Evolutionary conservation across 2,888 invertebrate species (phyloP).

Genomic region (Parnassius apollo): DNA sequence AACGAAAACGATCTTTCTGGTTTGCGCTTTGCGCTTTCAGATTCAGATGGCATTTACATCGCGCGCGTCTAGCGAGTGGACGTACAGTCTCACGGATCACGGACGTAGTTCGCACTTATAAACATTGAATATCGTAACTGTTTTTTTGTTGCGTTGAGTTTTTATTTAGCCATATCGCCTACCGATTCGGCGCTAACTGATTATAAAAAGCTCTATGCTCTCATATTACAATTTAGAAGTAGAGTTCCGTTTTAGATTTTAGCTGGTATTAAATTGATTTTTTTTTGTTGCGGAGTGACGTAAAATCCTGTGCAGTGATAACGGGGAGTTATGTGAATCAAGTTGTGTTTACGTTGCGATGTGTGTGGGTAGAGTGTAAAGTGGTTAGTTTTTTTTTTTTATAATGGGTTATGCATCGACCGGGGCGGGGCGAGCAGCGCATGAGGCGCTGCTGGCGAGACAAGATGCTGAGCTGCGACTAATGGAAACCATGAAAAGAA

Average conservation of each 20-base stretch:
- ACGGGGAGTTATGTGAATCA: conserved; percentile 70
- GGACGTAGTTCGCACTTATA: conserved; percentile 29
- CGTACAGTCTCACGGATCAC: conserved; percentile 39
- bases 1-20: conserved; percentile 43
- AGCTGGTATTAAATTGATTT: conserved; percentile 44
- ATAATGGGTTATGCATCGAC: conserved; percentile 93
- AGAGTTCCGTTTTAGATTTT: conserved; percentile 37
- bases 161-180: conserved; percentile 42
- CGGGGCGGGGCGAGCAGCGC: conserved; percentile 93
- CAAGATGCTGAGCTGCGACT: conserved; percentile 96
- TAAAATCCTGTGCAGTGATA: conserved; percentile 64
- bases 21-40: conserved; percentile 26
- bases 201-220: conserved; percentile 35
- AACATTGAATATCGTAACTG: conserved; percentile 41
- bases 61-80: conserved; percentile 58
- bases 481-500: conserved; percentile 94
- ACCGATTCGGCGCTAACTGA: conserved; percentile 37
- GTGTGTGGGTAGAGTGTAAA: conserved; percentile 57
- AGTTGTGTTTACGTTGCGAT: conserved; percentile 73
- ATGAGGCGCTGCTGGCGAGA: conserved; percentile 93
- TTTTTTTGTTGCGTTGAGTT: conserved; percentile 48
- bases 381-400: conserved; percentile 41
- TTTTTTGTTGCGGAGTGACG: conserved; percentile 47
- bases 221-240: conserved; percentile 31
- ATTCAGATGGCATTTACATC: conserved; percentile 55